Percentiles rank a stretch among this genome's conserved stretches.
Conservation (phyloP, 2,888 invertebrate species). For the Sthenelais limicola region DNA sequence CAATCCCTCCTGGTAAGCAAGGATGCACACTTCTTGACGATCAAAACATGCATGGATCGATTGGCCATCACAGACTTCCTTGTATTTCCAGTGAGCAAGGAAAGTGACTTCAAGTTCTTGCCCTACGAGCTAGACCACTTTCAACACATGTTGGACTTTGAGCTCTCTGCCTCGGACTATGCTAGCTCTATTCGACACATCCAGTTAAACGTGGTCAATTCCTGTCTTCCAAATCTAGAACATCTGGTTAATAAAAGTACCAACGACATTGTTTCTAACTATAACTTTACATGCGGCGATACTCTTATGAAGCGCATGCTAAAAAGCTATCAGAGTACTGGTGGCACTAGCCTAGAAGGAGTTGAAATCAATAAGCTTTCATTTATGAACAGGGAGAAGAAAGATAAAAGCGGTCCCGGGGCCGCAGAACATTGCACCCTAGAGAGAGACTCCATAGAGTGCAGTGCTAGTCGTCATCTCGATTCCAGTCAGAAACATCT, state of each 20-base stretch:
- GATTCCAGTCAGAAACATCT: constrained; percentile 12
- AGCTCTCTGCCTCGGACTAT: constrained; percentile 2
- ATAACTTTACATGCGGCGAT: too few species aligned
- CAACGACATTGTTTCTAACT: too few species aligned
- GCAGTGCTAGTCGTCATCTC: constrained; percentile 1
- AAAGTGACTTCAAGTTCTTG: constrained; percentile 12
- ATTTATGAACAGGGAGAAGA: too few species aligned
- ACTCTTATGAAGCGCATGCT: too few species aligned
- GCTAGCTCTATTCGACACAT: neutral
- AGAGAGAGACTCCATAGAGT: too few species aligned
- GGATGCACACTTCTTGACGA: constrained; percentile 7
- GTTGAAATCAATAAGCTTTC: too few species aligned
- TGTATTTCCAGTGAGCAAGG: constrained; percentile 20
- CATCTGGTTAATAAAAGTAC: too few species aligned
- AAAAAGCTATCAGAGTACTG: too few species aligned
- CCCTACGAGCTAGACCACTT: constrained; percentile 21
- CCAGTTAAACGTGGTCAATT: constrained; percentile 10
- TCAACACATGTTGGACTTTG: constrained; percentile 13
- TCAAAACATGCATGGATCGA: constrained; percentile 2
- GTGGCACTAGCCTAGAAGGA: too few species aligned
- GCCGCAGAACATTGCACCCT: too few species aligned
- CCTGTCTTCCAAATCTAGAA: constrained; percentile 7
- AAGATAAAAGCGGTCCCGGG: too few species aligned
- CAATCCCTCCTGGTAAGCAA: neutral
- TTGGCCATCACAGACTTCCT: constrained; percentile 10